A percentile compares a stretch with the other conserved stretches of the same genome.
phyloP scores from a whole-genome alignment of 2,113 vertebrate genomes.

The Emydura subglobosa region DNA sequence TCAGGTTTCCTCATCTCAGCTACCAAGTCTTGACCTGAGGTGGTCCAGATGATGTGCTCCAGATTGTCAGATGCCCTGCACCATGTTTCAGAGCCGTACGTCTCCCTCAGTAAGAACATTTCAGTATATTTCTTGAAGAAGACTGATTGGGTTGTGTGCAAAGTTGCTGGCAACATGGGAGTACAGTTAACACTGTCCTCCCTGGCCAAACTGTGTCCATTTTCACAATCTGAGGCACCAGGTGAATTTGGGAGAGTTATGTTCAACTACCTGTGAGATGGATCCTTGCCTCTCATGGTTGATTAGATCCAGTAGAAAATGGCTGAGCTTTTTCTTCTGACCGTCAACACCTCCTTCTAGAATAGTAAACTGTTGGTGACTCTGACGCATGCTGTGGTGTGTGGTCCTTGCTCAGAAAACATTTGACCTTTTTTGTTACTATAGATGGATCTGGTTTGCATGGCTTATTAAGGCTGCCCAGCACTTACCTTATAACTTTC shows the following conservation, averaged over 20 bases:
- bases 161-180: not conserved
- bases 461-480: not conserved
- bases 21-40: not conserved
- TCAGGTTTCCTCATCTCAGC: not conserved
- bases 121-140: not conserved
- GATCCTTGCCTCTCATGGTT: no score
- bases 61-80: not conserved
- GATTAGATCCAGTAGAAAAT: no score
- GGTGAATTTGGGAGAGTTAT: not conserved
- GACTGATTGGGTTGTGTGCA: rapidly evolving
- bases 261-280: no score
- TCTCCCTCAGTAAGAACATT: not conserved
- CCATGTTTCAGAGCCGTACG: not conserved
- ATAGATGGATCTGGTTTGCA: no score
- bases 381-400: no score
- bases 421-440: no score
- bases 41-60: not conserved
- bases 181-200: rapidly evolving
- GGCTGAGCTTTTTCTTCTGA: no score
- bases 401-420: no score
- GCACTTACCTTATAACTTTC: not conserved
- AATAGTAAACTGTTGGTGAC: no score
- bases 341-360: no score
- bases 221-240: not conserved
- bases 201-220: no score